Evolutionary conservation across 2,888 invertebrate species (phyloP).

Genomic region (Perithous albicinctus): DNA sequence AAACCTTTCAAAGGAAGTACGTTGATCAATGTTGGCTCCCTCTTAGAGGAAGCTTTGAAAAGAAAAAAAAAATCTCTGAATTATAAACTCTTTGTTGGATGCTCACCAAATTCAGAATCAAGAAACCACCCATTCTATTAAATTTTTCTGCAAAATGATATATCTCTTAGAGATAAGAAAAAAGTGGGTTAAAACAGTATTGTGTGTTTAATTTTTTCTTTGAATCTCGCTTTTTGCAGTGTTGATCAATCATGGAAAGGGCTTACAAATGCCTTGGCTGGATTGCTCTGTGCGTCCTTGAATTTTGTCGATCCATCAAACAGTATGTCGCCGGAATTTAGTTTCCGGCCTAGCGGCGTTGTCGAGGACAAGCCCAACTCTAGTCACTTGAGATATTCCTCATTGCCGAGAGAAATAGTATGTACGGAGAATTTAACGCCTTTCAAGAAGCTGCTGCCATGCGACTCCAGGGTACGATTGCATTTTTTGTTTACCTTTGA

Average conservation of each 20-base stretch:
- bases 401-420: constrained; percentile 97
- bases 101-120: no score
- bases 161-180: neutral
- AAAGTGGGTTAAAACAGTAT: neutral
- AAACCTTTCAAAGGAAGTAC: no score
- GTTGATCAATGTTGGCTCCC: no score
- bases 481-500: neutral
- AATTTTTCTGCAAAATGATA: neutral
- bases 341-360: constrained; percentile 92
- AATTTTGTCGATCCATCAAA: constrained; percentile 96
- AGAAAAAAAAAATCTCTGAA: no score
- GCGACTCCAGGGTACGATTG: constrained; percentile 90
- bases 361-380: constrained; percentile 82
- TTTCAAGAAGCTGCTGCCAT: constrained; percentile 98
- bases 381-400: constrained; percentile 91
- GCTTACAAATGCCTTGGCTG: constrained; percentile 95
- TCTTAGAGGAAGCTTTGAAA: no score
- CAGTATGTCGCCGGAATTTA: constrained; percentile 93
- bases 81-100: no score
- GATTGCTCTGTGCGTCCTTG: constrained; percentile 97
- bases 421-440: constrained; percentile 99
- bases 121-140: neutral
- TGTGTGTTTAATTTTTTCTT: no score
- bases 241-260: constrained; percentile 95
- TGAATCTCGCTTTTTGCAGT: constrained; percentile 84